Percentiles rank a stretch among this genome's conserved stretches.
Conservation (phyloP, 2,113 vertebrate genomes). For the Conger conger region DNA sequence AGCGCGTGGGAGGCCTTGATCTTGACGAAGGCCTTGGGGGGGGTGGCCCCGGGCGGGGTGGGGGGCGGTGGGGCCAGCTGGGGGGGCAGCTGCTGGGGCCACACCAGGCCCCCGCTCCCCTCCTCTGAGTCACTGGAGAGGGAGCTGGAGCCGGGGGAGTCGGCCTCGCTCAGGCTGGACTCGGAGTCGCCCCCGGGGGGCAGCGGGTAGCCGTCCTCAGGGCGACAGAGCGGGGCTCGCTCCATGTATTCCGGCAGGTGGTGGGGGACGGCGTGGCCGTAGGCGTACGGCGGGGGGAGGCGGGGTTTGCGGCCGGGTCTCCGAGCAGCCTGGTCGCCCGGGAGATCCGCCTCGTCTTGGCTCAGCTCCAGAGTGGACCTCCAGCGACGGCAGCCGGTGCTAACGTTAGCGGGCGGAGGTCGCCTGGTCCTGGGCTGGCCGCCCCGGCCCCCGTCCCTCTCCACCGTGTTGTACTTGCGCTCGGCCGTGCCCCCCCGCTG, state of each 20-base stretch:
- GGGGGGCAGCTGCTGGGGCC: conserved; percentile 82
- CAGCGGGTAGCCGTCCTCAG: conserved; percentile 50
- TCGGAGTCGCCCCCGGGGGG: conserved; percentile 62
- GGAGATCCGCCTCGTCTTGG: conserved; percentile 64
- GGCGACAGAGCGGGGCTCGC: conserved; percentile 57
- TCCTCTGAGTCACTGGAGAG: conserved; percentile 82
- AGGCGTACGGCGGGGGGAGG: conserved; percentile 46
- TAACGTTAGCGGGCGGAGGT: conserved; percentile 53
- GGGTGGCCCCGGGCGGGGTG: conserved; percentile 52
- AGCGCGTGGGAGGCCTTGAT: conserved; percentile 88
- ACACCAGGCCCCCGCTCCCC: conserved; percentile 77
- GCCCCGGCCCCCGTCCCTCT: conserved; percentile 61
- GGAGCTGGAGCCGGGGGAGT: conserved; percentile 75
- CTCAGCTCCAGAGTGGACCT: conserved; percentile 80
- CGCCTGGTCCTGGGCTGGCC: conserved; percentile 58
- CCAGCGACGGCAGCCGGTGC: conserved; percentile 67
- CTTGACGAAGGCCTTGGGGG: conserved; percentile 83
- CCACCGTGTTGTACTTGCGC: conserved; percentile 72
- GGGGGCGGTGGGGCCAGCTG: conserved; percentile 56
- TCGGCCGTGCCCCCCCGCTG: conserved; percentile 60
- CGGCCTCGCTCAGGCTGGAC: conserved; percentile 73
- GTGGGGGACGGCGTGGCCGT: conserved; percentile 43
- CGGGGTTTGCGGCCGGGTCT: conserved; percentile 55
- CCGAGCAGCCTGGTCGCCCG: conserved; percentile 38
- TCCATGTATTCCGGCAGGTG: conserved; percentile 53